Conservation (phyloP, 1,140 invertebrate genomes). For the Ridgeia piscesae region DNA sequence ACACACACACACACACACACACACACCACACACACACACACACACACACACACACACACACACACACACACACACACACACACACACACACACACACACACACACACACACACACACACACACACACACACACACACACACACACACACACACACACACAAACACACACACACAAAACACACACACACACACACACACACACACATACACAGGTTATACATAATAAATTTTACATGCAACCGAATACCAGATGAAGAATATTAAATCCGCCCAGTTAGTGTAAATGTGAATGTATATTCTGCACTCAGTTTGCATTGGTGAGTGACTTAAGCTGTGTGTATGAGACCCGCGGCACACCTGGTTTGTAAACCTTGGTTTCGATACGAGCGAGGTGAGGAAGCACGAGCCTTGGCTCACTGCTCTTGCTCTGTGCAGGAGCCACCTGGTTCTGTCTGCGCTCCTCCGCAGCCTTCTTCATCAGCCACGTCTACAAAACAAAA, state of each 20-base stretch:
- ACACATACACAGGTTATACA: neutral
- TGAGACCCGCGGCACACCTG: conserved; percentile 38
- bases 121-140: neutral
- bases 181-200: neutral
- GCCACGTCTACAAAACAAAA: conserved; percentile 30
- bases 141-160: no score
- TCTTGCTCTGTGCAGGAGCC: neutral
- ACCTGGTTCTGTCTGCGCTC: conserved; percentile 27
- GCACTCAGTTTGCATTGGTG: no score
- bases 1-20: neutral
- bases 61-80: neutral
- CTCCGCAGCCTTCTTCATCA: conserved; percentile 49
- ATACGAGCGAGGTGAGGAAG: conserved; percentile 52
- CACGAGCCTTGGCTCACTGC: conserved; percentile 40
- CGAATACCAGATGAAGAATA: no score
- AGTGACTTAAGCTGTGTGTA: neutral
- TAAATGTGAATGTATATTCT: no score
- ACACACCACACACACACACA: neutral
- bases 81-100: neutral
- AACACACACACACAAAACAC: neutral
- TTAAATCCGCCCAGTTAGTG: no score
- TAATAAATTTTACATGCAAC: no score
- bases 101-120: neutral
- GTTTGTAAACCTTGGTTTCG: conserved; percentile 52
- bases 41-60: no score